These are phyloP conservation scores for Ruditapes philippinarum DNA, from an alignment of 1,140 invertebrate species.

Conservation along the genomic window DNA sequence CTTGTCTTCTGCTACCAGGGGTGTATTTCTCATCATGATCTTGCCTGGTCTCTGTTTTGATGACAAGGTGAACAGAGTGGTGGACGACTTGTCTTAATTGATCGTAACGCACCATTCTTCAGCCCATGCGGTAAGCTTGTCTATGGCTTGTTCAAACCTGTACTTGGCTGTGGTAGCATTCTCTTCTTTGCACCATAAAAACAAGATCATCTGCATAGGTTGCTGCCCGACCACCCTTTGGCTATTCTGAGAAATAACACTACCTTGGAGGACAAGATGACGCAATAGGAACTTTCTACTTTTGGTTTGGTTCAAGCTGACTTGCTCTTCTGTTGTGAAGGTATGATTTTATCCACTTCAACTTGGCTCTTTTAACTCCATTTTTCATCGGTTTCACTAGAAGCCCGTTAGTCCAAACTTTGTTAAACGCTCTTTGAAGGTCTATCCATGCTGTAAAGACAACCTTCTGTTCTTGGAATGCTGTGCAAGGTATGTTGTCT, in stretches of 20 bases:
- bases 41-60: no score
- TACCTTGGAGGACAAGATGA: not conserved
- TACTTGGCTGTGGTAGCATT: not conserved
- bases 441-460: not conserved
- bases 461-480: not conserved
- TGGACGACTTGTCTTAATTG: not conserved
- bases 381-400: not conserved
- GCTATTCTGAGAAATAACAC: not conserved
- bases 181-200: not conserved
- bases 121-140: not conserved
- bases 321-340: conserved; percentile 16
- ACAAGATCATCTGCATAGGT: not conserved
- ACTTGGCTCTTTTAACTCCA: not conserved
- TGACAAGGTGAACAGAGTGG: not conserved
- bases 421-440: conserved; percentile 32
- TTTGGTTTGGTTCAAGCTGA: not conserved
- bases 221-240: not conserved
- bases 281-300: conserved; percentile 7
- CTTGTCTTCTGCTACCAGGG: no score
- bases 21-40: no score
- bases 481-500: no score
- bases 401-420: conserved; percentile 28
- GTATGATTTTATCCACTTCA: not conserved
- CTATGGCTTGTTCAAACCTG: not conserved
- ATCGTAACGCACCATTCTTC: not conserved